Percentiles rank a stretch among this genome's conserved stretches.
phyloP scores from a whole-genome alignment of 2,888 invertebrate genomes.

The Morpho deidamia region DNA sequence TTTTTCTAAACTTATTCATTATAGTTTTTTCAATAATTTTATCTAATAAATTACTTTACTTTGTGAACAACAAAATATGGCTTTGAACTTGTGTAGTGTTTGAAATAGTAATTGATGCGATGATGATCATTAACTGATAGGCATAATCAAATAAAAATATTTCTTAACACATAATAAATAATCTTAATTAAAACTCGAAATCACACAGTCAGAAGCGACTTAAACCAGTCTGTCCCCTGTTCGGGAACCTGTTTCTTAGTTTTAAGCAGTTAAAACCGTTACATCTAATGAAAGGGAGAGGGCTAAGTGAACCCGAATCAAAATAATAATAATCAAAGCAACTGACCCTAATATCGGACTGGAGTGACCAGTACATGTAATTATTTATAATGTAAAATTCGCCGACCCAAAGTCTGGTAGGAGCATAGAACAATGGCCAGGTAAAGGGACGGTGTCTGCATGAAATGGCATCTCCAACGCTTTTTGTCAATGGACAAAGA shows the following conservation, averaged over 20 bases:
- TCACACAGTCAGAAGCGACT: slow-evolving; percentile 61
- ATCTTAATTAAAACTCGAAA: slow-evolving; percentile 59
- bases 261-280: slow-evolving; percentile 77
- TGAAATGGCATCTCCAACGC: slow-evolving; percentile 66
- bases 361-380: slow-evolving; percentile 69
- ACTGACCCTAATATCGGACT: slow-evolving; percentile 62
- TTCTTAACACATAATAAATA: too few species aligned
- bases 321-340: slow-evolving; percentile 66
- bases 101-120: too few species aligned
- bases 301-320: slow-evolving; percentile 59
- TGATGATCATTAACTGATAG: too few species aligned
- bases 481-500: slow-evolving; percentile 76
- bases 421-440: slow-evolving; percentile 68
- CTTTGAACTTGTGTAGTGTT: too few species aligned
- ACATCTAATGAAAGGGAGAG: slow-evolving; percentile 76
- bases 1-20: too few species aligned
- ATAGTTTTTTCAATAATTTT: too few species aligned
- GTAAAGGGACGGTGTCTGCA: slow-evolving; percentile 69
- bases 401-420: slow-evolving; percentile 68
- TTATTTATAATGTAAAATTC: slow-evolving; percentile 67
- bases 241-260: slow-evolving; percentile 72
- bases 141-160: too few species aligned
- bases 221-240: slow-evolving; percentile 68
- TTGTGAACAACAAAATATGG: too few species aligned
- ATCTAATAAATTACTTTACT: too few species aligned